Evolutionary conservation across 2,797 vertebrate species (phyloP), one percentile per base, ranked within the genome.

Genomic region (Falco berigora): DNA sequence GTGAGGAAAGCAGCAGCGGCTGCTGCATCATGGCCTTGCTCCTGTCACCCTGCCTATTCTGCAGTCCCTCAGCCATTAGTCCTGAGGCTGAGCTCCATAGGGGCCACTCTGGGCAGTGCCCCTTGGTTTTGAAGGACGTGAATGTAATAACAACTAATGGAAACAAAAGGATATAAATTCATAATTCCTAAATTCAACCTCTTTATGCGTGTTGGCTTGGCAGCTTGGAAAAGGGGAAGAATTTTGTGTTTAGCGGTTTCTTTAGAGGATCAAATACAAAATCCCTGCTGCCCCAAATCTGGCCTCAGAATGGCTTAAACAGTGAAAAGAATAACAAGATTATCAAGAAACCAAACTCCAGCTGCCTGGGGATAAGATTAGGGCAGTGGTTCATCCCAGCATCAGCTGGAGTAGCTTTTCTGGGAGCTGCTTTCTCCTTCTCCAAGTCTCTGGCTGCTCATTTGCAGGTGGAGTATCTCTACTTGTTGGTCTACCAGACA

Each of bases 401-500:
- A 10, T 9, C 2, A 3, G 22, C n/a, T 2, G 1, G 28, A 25
- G 44, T 7, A 17, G 49, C 18, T 58, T 36, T 44, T 36, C 67
- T 49, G 47, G 53, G 61, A 47, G 52, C 75, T 67, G 32, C 59
- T 74, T 28, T 12, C 40, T 14, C 42, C 16, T 12, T 15, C 28
- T 55, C 49, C 84, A 88, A 19, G 92, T 17, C 17, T 3, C 44
- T 13, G 27, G 10, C 22, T 10, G 32, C 94, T 94, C 4, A 88
- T 27, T 96, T 73, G 71, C 97, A 99, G 99, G 99, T 99, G 97
- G 99, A 99, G 85, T 98, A 99, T 52, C 98, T 99, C 53, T 98
- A 99, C 97, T 98, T 94, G 4, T 97, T 99, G 95, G 99, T 99
- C 9, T 99, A 98, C 97, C 99, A 99, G 96, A 98, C 98, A 0